Percentiles rank a stretch among this genome's conserved stretches.
Conservation (phyloP, 2,888 invertebrate genomes). For the Stenoptilia bipunctidactyla region DNA sequence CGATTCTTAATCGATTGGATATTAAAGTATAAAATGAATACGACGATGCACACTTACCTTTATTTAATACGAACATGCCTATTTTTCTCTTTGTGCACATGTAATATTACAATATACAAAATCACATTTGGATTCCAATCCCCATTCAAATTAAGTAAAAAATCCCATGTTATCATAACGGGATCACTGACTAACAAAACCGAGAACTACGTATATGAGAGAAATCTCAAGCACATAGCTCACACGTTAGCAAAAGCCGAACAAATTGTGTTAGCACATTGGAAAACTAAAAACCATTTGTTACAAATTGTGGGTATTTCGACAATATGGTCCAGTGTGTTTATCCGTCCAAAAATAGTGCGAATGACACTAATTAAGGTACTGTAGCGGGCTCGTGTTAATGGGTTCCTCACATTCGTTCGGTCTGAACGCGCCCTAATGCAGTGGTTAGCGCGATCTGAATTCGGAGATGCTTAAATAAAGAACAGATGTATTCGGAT, state of each 20-base stretch:
- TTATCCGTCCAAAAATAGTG: slow-evolving; percentile 67
- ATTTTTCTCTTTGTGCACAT: no score
- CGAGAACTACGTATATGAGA: slow-evolving; percentile 33
- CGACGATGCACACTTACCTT: no score
- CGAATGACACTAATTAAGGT: slow-evolving; percentile 66
- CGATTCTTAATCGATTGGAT: no score
- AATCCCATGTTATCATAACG: slow-evolving; percentile 24
- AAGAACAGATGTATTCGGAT: neutral
- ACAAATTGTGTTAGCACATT: slow-evolving; percentile 66
- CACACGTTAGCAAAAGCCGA: slow-evolving; percentile 66
- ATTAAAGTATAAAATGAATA: no score
- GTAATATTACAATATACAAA: no score
- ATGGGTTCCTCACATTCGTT: slow-evolving; percentile 44
- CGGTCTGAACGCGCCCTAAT: neutral
- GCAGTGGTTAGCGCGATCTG: slow-evolving; percentile 1
- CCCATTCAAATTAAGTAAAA: no score
- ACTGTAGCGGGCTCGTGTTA: slow-evolving; percentile 48
- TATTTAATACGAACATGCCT: no score
- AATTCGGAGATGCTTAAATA: no score
- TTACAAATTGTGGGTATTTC: slow-evolving; percentile 51
- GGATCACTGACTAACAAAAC: slow-evolving; percentile 23
- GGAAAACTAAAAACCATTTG: slow-evolving; percentile 47
- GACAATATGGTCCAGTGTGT: slow-evolving; percentile 58
- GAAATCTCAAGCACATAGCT: slow-evolving; percentile 39
- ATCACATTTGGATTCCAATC: no score